phyloP scores from a whole-genome alignment of 2,113 vertebrate genomes.

The Opisthocomus hoazin region DNA sequence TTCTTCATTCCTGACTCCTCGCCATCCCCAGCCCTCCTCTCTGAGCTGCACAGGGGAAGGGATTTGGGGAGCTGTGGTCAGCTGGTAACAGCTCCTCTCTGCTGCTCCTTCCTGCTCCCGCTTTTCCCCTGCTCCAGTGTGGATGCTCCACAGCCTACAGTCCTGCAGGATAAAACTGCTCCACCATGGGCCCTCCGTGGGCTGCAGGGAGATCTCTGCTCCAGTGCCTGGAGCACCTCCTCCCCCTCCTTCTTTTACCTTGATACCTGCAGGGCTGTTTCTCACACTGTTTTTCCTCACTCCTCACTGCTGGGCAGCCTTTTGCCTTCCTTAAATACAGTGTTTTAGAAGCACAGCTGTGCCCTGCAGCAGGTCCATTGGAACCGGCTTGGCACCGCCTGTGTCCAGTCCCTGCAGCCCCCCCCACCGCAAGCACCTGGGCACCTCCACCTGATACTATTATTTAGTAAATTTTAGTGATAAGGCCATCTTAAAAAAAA shows the following conservation, averaged over 20 bases:
- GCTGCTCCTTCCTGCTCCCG: background rate
- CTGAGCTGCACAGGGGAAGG: background rate
- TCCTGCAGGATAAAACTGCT: background rate
- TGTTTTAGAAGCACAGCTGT: background rate
- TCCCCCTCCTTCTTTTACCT: background rate
- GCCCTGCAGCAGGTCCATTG: background rate
- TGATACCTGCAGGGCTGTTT: background rate
- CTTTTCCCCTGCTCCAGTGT: background rate
- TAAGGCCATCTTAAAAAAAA: background rate
- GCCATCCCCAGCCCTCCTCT: background rate
- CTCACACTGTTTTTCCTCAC: background rate
- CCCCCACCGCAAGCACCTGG: background rate
- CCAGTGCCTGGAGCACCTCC: background rate
- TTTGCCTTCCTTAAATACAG: background rate
- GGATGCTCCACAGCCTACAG: background rate
- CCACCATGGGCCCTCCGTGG: background rate
- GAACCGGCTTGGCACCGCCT: background rate
- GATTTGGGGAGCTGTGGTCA: background rate
- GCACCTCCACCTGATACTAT: background rate
- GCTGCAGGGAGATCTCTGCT: background rate
- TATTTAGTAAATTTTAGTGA: background rate
- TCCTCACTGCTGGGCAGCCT: background rate
- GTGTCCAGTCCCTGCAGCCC: background rate
- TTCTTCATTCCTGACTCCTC: background rate
- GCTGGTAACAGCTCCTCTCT: background rate